phyloP scores from a whole-genome alignment of 92 coral and sea anemone species.

The Parazoanthus atlanticus region DNA sequence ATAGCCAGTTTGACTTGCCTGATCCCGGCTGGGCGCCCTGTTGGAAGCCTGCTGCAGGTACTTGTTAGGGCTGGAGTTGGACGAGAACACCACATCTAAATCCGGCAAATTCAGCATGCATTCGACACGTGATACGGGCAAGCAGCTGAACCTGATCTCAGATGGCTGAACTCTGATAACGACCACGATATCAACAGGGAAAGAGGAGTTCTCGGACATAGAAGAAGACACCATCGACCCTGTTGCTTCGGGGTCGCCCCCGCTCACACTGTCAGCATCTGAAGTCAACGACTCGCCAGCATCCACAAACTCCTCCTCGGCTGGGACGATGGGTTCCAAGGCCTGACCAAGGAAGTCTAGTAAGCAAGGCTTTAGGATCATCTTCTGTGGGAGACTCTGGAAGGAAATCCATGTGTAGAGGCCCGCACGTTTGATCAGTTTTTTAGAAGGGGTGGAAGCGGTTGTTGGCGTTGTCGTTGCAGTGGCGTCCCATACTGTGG shows the following conservation, averaged over 20 bases:
- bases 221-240: slow-evolving; percentile 93
- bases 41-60: slow-evolving; percentile 48
- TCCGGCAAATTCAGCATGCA: slow-evolving; percentile 98
- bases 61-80: slow-evolving; percentile 94
- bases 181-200: slow-evolving; percentile 97
- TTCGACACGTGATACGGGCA: slow-evolving; percentile 95
- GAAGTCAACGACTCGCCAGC: slow-evolving; percentile 67
- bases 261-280: slow-evolving; percentile 81
- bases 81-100: slow-evolving; percentile 89
- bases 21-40: slow-evolving; percentile 50
- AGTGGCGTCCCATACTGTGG: slow-evolving; percentile 29
- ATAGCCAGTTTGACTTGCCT: neutral
- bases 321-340: slow-evolving; percentile 86
- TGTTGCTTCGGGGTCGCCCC: slow-evolving; percentile 61
- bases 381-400: slow-evolving; percentile 94
- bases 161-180: slow-evolving; percentile 96
- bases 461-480: slow-evolving; percentile 27
- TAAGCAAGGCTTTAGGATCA: slow-evolving; percentile 91
- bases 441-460: slow-evolving; percentile 45
- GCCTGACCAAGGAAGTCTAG: slow-evolving; percentile 95
- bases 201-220: slow-evolving; percentile 93
- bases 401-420: slow-evolving; percentile 88
- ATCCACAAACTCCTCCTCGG: slow-evolving; percentile 66
- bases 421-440: slow-evolving; percentile 83
- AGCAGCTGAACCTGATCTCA: slow-evolving; percentile 92